These are phyloP conservation scores for Anagyrus pseudococci DNA, from an alignment of 2,888 invertebrate genomes.

Conservation along the genomic window DNA sequence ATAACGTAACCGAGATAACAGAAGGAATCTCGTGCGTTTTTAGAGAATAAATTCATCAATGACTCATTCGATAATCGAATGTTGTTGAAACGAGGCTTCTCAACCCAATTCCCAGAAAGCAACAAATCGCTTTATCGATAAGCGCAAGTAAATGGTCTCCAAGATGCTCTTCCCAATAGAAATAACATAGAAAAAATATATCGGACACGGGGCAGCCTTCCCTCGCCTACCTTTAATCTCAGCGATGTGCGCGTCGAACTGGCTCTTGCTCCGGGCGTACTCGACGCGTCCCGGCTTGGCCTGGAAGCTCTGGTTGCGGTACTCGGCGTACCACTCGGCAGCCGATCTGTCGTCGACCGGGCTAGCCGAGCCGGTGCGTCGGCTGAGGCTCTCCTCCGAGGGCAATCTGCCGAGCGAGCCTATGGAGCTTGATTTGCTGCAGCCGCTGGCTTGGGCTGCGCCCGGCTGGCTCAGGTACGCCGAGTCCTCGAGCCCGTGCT, in stretches of 20 bases:
- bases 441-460: slow-evolving; percentile 58
- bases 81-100: no score
- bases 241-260: slow-evolving; percentile 86
- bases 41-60: no score
- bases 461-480: slow-evolving; percentile 66
- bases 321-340: slow-evolving; percentile 69
- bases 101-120: no score
- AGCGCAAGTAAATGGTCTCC: no score
- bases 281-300: slow-evolving; percentile 71
- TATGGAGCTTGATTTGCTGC: slow-evolving; percentile 64
- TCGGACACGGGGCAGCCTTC: no score
- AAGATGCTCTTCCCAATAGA: no score
- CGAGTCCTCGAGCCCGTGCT: slow-evolving; percentile 65
- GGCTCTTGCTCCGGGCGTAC: slow-evolving; percentile 78
- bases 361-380: slow-evolving; percentile 41
- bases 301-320: slow-evolving; percentile 69
- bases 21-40: no score
- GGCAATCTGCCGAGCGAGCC: slow-evolving; percentile 65
- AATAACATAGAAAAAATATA: no score
- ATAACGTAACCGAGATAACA: no score
- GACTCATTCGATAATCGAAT: no score
- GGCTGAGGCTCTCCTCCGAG: slow-evolving; percentile 65
- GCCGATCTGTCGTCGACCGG: slow-evolving; percentile 58
- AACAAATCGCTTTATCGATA: no score
- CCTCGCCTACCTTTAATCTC: slow-evolving; percentile 79